Base-by-base conservation (phyloP, 2,113 vertebrate genomes). In the Ochotona princeps region DNA sequence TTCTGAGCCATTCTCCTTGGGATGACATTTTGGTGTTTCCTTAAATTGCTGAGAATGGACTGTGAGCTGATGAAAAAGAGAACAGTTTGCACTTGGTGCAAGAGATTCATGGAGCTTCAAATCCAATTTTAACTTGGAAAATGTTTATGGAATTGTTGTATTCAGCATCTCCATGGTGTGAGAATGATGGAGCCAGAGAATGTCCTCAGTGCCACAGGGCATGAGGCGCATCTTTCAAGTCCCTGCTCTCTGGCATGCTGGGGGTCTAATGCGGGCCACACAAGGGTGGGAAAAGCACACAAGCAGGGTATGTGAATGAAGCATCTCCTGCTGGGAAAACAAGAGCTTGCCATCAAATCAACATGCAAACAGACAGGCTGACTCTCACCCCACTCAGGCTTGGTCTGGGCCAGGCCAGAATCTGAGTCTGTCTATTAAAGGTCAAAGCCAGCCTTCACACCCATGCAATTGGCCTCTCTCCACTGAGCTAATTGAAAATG, bases 91-190 rank as follows among this genome's bases (percentile, higher is more conserved):
- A 8, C 32, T 90, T 79, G 74, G 69, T 57, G 5, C 47, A 32
- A 44, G 69, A 63, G 80, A 72, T 61, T 44, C 69, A 6, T 18
- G 76, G 76, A 76, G 83, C 66, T n/a, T 69, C 80, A 63, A 66
- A 89, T 61, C 60, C 87, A 86, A 76, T 90, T 92, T 86, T n/a
- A 65, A 81, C 73, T 93, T 51, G 73, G 76, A 60, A 76, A 35
- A 83, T 21, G 21, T 49, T 87, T 91, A 60, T 78, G 51, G 63
- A 84, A 79, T 49, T 10, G 0, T 83, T 44, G 38, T 72, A 75
- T 85, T 89, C 75, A 70, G 81, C 44, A 32, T 89, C 83, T 92
- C 92, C 30, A 30, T 35, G 66, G 75, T 23, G 26, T 84, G 32
- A 60, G 66, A 51, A n/a, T 28, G 65, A 67, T 9, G 11, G 49